Evolutionary conservation across 2,888 invertebrate genomes (phyloP), one percentile per base, ranked within the genome.

Genomic region (Zele albiditarsus): DNA sequence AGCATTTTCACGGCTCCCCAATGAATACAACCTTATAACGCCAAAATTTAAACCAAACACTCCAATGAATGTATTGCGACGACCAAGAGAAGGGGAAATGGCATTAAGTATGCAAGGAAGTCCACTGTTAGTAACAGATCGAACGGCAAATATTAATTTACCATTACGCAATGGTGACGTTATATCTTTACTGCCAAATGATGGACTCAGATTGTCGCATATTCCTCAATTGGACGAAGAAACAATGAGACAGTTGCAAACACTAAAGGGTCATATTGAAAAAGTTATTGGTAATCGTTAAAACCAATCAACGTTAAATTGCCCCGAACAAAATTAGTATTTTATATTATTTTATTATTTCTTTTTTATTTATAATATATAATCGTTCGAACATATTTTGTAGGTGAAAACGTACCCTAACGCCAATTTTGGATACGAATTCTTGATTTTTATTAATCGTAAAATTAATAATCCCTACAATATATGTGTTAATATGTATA

Each of bases 31-130:
- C 1, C 76, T 83, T 0, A 83, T 89, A 12, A 89, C 88, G 1
- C 89, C 89, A 28, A 89, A 93, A 92, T 90, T 93, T 79, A 90
- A 91, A 27, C 93, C 93, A 0, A 91, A 93, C 74, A 92, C 92
- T 0, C 92, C 94, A 0, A 87, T 93, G 83, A 91, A 93, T 28
- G 87, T 94, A 57, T 87, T 94, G 25, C 90, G 94, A 31, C 90
- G 92, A 80, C 93, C 93, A 38, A 90, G 91, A 2, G 90, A 91
- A 78, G 93, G 93, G 0, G 94, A 94, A 89, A 92, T 93, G 90
- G 93, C 93, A 10, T 90, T 94, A 2, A 94, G 94, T 74, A 91
- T 93, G 91, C 91, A 92, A 5, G 94, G 94, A 8, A 94, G 94
- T 71, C 94, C 94, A 0, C 89, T 94, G 60, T 89, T 93, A 87